phyloP scores from a whole-genome alignment of 2,888 invertebrate species.

The Liopterus haemorrhoidalis region DNA sequence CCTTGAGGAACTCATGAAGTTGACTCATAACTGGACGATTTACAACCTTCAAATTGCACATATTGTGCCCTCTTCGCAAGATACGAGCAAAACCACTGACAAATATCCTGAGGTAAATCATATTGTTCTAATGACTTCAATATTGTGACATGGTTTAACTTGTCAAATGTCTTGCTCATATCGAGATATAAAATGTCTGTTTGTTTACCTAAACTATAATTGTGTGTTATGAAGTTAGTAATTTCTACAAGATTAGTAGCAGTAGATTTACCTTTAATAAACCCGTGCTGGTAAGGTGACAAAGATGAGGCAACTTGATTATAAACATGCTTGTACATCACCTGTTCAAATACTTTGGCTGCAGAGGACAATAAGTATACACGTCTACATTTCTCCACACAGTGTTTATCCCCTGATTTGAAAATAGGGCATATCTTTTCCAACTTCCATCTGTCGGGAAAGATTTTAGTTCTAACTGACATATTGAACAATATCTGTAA shows the following conservation, averaged over 20 bases:
- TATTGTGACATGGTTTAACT: no score
- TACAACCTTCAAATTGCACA: no score
- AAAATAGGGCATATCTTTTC: constrained; percentile 17
- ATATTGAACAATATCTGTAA: not conserved
- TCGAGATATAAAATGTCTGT: constrained; percentile 23
- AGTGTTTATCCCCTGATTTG: constrained; percentile 20
- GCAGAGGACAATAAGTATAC: constrained; percentile 24
- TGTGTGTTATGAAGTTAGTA: constrained; percentile 14
- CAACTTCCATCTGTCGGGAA: constrained; percentile 1
- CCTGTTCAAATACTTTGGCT: constrained; percentile 27
- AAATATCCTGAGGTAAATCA: no score
- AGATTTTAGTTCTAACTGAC: not conserved
- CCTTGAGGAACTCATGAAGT: no score
- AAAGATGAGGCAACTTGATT: constrained; percentile 9
- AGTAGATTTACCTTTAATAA: constrained; percentile 20
- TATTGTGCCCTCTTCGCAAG: no score
- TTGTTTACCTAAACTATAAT: constrained; percentile 17
- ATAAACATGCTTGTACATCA: constrained; percentile 22
- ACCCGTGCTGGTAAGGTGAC: constrained; percentile 20
- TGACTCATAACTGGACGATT: no score
- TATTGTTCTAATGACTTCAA: no score
- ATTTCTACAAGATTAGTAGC: constrained; percentile 23
- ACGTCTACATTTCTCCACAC: constrained; percentile 24
- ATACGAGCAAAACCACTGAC: no score
- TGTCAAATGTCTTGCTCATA: constrained; percentile 23